Percentiles rank a stretch among this genome's conserved stretches.
Conservation (phyloP, 2,113 vertebrate genomes). For the Elachura formosa region DNA sequence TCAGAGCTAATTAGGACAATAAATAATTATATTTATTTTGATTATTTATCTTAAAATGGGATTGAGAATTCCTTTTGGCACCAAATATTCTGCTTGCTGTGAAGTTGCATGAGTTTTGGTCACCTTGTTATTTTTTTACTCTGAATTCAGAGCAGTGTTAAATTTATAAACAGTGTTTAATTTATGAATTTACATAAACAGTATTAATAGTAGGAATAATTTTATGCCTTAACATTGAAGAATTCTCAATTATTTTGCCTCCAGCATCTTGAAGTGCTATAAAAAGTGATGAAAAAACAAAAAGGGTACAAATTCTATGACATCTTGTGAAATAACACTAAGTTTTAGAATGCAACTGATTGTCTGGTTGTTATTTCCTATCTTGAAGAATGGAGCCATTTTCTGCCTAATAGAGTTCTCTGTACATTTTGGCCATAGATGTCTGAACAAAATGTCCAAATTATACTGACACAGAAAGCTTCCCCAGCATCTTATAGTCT, state of each 20-base stretch:
- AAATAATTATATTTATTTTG: neutral
- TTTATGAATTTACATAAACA: neutral
- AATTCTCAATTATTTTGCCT: neutral
- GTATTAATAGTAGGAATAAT: neutral
- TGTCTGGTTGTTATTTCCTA: neutral
- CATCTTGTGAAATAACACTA: neutral
- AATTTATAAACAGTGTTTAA: neutral
- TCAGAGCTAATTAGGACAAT: neutral
- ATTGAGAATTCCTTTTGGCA: neutral
- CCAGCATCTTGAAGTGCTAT: neutral
- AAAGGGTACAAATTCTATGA: neutral
- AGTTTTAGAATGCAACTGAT: neutral
- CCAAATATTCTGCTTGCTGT: neutral
- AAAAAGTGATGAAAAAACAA: neutral
- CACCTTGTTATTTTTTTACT: neutral
- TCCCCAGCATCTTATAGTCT: neutral
- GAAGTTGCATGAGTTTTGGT: neutral
- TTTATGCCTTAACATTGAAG: neutral
- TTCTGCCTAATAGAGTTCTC: neutral
- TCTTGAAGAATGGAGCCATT: neutral
- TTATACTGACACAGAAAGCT: neutral
- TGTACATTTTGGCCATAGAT: neutral
- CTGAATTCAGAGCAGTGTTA: neutral
- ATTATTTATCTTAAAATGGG: neutral
- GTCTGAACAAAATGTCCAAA: neutral